Conservation (phyloP, 2,888 invertebrate species). For the Malthinus seriepunctatus region DNA sequence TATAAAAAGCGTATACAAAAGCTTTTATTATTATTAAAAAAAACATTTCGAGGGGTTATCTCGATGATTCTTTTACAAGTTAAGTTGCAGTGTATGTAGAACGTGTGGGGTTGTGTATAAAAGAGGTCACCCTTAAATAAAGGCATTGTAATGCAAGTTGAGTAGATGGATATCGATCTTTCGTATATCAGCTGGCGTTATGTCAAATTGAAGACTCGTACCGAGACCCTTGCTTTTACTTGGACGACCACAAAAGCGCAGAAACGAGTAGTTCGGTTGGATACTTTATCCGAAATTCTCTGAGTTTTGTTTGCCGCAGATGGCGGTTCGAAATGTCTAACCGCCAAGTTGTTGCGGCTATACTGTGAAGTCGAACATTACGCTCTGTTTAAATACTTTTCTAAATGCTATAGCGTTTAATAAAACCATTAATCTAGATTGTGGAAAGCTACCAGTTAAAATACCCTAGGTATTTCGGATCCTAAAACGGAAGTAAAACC, state of each 20-base stretch:
- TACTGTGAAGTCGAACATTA: conserved; percentile 18
- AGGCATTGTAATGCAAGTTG: conserved; percentile 40
- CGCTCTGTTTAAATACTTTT: conserved; percentile 23
- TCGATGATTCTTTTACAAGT: conserved; percentile 9
- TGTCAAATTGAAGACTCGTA: conserved; percentile 33
- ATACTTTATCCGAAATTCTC: conserved; percentile 33
- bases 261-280: conserved; percentile 28
- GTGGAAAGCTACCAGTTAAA: conserved; percentile 12
- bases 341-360: conserved; percentile 28
- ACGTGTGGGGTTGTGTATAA: conserved; percentile 23
- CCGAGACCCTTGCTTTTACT: conserved; percentile 28
- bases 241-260: conserved; percentile 31
- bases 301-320: conserved; percentile 27
- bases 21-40: conserved; percentile 24
- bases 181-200: conserved; percentile 30
- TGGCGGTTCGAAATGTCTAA: conserved; percentile 31
- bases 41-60: neutral
- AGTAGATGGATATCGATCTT: conserved; percentile 36
- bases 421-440: conserved; percentile 20
- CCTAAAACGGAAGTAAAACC: conserved; percentile 9
- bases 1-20: conserved; percentile 5
- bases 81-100: conserved; percentile 18
- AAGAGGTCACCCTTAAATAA: conserved; percentile 36
- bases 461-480: conserved; percentile 14
- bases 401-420: conserved; percentile 20